Evolutionary conservation across 1,140 invertebrate species (phyloP).

Genomic region (Araneus ventricosus): DNA sequence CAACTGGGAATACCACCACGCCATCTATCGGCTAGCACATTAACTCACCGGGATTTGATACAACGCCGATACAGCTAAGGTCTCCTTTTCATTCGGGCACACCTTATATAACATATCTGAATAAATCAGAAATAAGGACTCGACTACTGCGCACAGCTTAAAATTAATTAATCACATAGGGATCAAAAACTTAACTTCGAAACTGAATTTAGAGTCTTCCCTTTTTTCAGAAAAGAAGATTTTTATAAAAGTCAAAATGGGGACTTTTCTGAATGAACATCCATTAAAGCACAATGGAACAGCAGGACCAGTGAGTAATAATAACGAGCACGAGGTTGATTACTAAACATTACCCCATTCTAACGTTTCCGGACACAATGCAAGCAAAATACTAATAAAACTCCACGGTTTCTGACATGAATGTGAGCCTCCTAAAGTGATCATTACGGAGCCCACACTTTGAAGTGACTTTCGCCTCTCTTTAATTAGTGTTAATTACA

Average conservation of each 20-base stretch:
- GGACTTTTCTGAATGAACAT: not conserved
- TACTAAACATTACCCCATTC: not conserved
- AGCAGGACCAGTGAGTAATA: not conserved
- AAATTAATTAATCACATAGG: too few species aligned
- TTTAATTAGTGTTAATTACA: constrained; percentile 56
- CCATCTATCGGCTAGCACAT: too few species aligned
- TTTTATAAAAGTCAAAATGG: not conserved
- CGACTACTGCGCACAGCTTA: too few species aligned
- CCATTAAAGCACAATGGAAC: not conserved
- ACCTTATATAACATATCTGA: too few species aligned
- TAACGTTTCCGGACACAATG: not conserved
- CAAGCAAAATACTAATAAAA: not conserved
- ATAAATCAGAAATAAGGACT: too few species aligned
- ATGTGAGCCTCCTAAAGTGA: not conserved
- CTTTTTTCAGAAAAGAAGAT: not conserved
- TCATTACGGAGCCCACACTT: constrained; percentile 27
- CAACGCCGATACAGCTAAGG: too few species aligned
- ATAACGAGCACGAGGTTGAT: not conserved
- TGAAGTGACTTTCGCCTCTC: constrained; percentile 28
- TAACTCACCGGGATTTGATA: too few species aligned
- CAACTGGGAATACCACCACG: too few species aligned
- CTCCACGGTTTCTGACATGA: not conserved
- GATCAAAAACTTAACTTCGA: too few species aligned
- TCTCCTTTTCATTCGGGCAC: too few species aligned
- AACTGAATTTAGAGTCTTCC: too few species aligned